Base-by-base conservation (phyloP, 2,797 vertebrate genomes). In the Lagodon rhomboides region DNA sequence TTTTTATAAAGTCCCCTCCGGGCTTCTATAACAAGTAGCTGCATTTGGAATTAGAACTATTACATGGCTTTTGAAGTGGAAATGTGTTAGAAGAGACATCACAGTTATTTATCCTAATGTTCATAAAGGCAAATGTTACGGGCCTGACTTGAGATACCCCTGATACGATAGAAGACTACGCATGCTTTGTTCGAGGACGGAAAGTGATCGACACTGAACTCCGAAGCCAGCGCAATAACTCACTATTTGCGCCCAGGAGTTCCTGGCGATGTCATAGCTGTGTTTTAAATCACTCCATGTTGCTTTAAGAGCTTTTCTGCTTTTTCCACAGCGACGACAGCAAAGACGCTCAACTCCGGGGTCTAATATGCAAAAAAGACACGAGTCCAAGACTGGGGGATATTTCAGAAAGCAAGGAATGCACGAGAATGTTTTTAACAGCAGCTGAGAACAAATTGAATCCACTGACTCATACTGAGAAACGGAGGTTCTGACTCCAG, bases 401-500 rank as follows among this genome's bases (percentile, higher is more conserved):
- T 68, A 30, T 64, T 82, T 73, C 0, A 3, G 22, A 10, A 56
- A 38, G 46, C 18, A 12, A 12, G 53, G 17, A 47, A 23, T 47
- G 7, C 63, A 73, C 56, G n/a, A 56, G 13, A 58, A 8, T 4
- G 0, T 27, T 70, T 23, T 44, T 61, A 43, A 50, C 43, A 50
- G 44, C 23, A 63, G 51, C 47, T 7, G 44, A 69, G 38, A 73
- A 41, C n/a, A 56, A 44, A 23, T 5, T 27, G 43, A 71, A 61
- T 73, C 38, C 47, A 60, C 8, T 63, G 13, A 79, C 38, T 73
- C n/a, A 43, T 49, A 10, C 34, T 9, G n/a, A 1, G 27, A n/a
- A 50, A 55, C 51, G n/a, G 9, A 49, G 46, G 53, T 77, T 75
- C 49, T 75, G 13, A 41, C 38, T 65, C 49, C 22, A 70, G 61